Evolutionary conservation across 1,140 invertebrate species (phyloP).

Genomic region (Thalassaphorura encarpata): DNA sequence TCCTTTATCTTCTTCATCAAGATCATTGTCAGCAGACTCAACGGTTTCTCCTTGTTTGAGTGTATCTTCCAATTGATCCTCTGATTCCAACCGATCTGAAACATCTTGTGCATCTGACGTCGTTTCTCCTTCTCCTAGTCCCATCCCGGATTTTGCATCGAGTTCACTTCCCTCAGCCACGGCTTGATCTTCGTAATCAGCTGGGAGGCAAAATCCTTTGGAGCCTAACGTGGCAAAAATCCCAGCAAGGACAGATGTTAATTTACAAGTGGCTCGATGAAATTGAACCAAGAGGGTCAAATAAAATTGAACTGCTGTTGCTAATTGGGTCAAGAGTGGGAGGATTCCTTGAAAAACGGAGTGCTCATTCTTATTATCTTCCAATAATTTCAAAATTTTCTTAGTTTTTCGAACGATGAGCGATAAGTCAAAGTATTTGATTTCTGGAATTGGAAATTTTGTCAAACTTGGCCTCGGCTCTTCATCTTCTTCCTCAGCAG

Average conservation of each 20-base stretch:
- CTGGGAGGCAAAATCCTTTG: conserved; percentile 90
- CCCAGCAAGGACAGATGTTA: conserved; percentile 67
- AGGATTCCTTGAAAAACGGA: conserved; percentile 32
- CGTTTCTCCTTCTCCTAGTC: conserved; percentile 76
- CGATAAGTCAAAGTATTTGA: no score
- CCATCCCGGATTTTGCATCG: conserved; percentile 52
- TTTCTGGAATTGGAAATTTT: conserved; percentile 8
- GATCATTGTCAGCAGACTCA: conserved; percentile 60
- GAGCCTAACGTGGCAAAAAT: conserved; percentile 73
- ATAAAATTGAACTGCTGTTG: conserved; percentile 62
- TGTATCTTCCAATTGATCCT: conserved; percentile 90
- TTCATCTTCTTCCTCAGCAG: not conserved
- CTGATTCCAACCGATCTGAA: conserved; percentile 81
- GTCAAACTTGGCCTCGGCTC: no score
- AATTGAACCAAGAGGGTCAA: conserved; percentile 61
- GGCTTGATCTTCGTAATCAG: conserved; percentile 56
- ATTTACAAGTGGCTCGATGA: conserved; percentile 67
- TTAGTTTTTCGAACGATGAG: conserved; percentile 1
- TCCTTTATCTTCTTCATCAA: conserved; percentile 77
- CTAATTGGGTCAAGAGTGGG: conserved; percentile 69
- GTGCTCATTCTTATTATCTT: not conserved
- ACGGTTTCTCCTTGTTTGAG: conserved; percentile 62
- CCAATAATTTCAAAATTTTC: conserved; percentile 1
- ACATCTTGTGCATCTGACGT: conserved; percentile 75
- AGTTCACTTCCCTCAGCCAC: conserved; percentile 39